phyloP scores from a whole-genome alignment of 1,140 invertebrate genomes.

The Drosophila prosaltans region DNA sequence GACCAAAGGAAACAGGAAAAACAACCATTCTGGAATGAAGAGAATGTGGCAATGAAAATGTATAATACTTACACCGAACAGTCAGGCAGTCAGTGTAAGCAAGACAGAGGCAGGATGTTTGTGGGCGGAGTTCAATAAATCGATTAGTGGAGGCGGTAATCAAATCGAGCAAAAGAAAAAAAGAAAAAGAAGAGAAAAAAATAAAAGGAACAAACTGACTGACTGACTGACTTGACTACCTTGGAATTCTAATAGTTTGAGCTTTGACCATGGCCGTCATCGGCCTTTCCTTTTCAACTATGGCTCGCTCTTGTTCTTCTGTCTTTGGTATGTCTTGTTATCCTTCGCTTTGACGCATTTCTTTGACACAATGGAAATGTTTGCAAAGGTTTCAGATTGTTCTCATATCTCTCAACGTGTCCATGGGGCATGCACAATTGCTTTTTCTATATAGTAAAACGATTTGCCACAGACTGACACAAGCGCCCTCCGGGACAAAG shows the following conservation, averaged over 20 bases:
- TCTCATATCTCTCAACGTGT: constrained; percentile 37
- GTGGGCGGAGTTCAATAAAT: constrained; percentile 56
- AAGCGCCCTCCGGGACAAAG: not conserved
- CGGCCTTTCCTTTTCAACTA: constrained; percentile 34
- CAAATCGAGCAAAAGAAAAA: constrained; percentile 16
- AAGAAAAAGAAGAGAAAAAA: constrained; percentile 12
- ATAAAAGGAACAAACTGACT: too few species aligned
- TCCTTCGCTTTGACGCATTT: constrained; percentile 30
- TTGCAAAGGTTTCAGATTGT: constrained; percentile 35
- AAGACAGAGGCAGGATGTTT: not conserved
- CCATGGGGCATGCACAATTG: constrained; percentile 32
- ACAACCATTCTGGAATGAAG: constrained; percentile 10
- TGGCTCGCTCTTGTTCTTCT: constrained; percentile 38
- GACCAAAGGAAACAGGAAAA: constrained; percentile 30
- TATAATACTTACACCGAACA: constrained; percentile 60
- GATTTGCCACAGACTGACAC: not conserved
- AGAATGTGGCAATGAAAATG: constrained; percentile 61
- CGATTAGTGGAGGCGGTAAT: constrained; percentile 50
- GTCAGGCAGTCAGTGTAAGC: constrained; percentile 25
- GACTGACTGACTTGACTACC: not conserved
- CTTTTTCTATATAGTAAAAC: not conserved
- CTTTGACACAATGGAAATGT: constrained; percentile 50
- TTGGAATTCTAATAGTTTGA: constrained; percentile 43
- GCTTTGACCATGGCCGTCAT: constrained; percentile 32
- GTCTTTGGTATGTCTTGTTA: constrained; percentile 37